phyloP scores from a whole-genome alignment of 2,113 vertebrate species.

The Salminus brasiliensis region DNA sequence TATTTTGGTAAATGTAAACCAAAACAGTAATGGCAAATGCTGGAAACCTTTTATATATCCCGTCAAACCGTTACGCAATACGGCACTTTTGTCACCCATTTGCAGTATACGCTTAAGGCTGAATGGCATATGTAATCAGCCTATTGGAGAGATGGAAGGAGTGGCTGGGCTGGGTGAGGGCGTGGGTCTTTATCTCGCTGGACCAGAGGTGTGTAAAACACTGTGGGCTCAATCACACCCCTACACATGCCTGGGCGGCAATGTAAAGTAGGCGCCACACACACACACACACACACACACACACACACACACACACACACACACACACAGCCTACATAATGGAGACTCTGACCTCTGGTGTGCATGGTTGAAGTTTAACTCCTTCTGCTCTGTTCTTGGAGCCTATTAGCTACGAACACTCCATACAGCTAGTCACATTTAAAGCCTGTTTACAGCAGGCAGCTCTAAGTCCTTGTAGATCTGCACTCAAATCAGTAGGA shows the following conservation, averaged over 20 bases:
- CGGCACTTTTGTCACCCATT: too few relatives aligned
- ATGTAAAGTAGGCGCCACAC: neutral
- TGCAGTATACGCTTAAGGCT: neutral
- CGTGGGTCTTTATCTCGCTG: slow-evolving; percentile 18
- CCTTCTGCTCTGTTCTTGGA: neutral
- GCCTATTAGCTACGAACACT: neutral
- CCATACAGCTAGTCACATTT: neutral
- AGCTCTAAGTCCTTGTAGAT: neutral
- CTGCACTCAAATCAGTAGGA: neutral
- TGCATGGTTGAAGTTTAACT: neutral
- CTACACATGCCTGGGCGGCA: neutral
- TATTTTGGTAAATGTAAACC: too few relatives aligned
- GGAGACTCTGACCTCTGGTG: neutral
- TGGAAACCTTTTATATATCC: too few relatives aligned
- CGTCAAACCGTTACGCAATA: too few relatives aligned
- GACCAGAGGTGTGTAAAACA: neutral
- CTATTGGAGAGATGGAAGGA: neutral
- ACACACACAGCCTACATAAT: neutral
- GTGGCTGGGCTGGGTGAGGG: slow-evolving; percentile 1
- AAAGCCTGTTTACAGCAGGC: neutral
- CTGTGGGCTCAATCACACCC: neutral
- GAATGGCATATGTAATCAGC: neutral
- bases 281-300: slow-evolving; percentile 1
- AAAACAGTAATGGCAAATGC: too few relatives aligned
- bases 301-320: too few relatives aligned